Evolutionary conservation across 2,113 vertebrate species (phyloP), one percentile per base, ranked within the genome.

Genomic region (Motacilla alba): DNA sequence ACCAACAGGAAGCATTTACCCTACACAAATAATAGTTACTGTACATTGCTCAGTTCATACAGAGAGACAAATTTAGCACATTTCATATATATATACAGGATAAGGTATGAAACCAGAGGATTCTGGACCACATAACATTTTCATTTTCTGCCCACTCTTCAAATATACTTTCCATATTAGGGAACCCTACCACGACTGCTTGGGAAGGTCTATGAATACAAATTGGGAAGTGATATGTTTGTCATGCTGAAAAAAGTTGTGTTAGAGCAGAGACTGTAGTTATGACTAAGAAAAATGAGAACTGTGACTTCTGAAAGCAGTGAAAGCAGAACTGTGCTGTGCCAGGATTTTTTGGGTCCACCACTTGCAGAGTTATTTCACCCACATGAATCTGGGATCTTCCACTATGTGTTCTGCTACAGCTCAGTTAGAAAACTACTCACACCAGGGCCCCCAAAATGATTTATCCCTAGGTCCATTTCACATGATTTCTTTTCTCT

Each of bases 1-100:
- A 72, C 33, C 53, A 78, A 28, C 44, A 89, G 92, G 90, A 96
- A 94, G n/a, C 24, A 47, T 68, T 87, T 78, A 87, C 41, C 30
- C 47, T 78, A 55, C 60, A 70, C 60, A 78, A 80, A 59, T 66
- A 43, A 19, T 50, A 78, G 21, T 31, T 63, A 55, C 60, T 84
- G 43, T 43, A 35, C 50, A 94, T 63, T 66, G 63, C 55, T 86
- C 28, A 53, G 50, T 77, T 62, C 73, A 37, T 41, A 58, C 17
- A 33, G 31, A 67, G 35, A 83, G 18, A 69, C 20, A 15, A 66
- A 62, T 83, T 66, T 83, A 35, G 22, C 60, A 67, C 1, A 1
- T 35, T 58, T 4, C 16, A 13, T 67, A 33, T 35, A 35, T 35
- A 69, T 41, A 23, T 59, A 69, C 5, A 73, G 52, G 24, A 50